Evolutionary conservation across 2,888 invertebrate genomes (phyloP), one percentile per base, ranked within the genome.

Genomic region (Zygogramma bicolorata): DNA sequence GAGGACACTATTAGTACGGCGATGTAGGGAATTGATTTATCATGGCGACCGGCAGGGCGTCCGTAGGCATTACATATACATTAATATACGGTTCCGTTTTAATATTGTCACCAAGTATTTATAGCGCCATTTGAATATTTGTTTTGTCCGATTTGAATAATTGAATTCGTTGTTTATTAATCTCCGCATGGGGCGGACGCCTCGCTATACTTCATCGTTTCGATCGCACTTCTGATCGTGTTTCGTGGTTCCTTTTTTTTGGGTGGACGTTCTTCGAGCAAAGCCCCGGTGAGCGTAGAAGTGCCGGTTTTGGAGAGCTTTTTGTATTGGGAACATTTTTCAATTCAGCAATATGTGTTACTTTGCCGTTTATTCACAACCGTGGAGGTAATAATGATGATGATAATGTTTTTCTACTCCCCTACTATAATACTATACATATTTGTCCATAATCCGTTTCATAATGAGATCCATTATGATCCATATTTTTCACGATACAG

Each of bases 81-180:
- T 86, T 86, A 86, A 86, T 85, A 85, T 85, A 83, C 83, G 79
- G 82, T 85, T 85, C 82, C 84, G 86, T 86, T 87, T 86, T 87
- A 87, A 87, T 87, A 87, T 87, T 87, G 87, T 87, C 87, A 87
- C 87, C 87, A 87, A 84, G 84, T 87, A 86, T 87, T 87, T 87
- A 87, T 87, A 86, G 85, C 83, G 80, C 77, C 82, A 82, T 85
- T 85, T 84, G 83, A 86, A 85, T 86, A 85, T 86, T 85, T 85
- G 85, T 85, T 85, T 84, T 85, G 82, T 83, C 79, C 80, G 81
- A 65, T 83, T 83, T 84, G 81, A 85, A 85, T 85, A 86, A 86
- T 85, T 86, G 85, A 86, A 85, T 86, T 84, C 74, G 82, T 80
- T 80, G 53, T 25, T n/a, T 77, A 84, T 84, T 84, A 81, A 84